Base-by-base conservation (phyloP, 2,113 vertebrate genomes). In the Brachyhypopomus gauderio region DNA sequence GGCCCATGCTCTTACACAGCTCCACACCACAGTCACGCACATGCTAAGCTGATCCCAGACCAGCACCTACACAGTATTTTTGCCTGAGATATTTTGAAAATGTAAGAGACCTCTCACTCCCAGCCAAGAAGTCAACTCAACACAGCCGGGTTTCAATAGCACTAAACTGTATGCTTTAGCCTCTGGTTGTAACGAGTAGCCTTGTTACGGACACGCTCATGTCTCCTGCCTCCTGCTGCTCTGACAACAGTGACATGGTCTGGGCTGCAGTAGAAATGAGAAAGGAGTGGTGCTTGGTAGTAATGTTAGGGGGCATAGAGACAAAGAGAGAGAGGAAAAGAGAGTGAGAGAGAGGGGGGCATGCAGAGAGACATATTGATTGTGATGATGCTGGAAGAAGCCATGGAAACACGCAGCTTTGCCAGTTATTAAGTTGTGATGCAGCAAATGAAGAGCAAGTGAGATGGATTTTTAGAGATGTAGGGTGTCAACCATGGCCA, bases 281-380 rank as follows among this genome's bases (percentile, higher is more conserved):
- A 71, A 71, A 76, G 79, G 80, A 82, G 76, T 82, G 80, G 72
- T 72, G 80, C 79, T 72, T 82, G 84, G 72, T 72, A 72, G 67
- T 72, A 82, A 63, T 82, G 84, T 82, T 25, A 64, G 23, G 12
- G 4, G 48, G 27, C 27, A 73, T 19, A 55, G 25, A 22, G 20
- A 75, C 9, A 36, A 27, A 52, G 34, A 38, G 30, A 67, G 19
- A 45, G 58, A 20, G 19, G 4, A 19, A 59, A 19, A 20, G 58
- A n/a, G 58, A 59, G 58, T 7, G 58, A 59, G 58, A n/a, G 58
- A 59, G 58, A n/a, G 55, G 19, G 55, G 19, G 55, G 14, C 8
- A 17, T 8, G 14, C 11, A 79, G 66, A 41, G 55, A 60, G 17
- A 59, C 30, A 30, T 30, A 30, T 30, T 3, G 30, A 30, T 30